Percentiles rank a stretch among this genome's conserved stretches.
Conservation (phyloP, 1,140 invertebrate genomes). For the Sitophilus oryzae region DNA sequence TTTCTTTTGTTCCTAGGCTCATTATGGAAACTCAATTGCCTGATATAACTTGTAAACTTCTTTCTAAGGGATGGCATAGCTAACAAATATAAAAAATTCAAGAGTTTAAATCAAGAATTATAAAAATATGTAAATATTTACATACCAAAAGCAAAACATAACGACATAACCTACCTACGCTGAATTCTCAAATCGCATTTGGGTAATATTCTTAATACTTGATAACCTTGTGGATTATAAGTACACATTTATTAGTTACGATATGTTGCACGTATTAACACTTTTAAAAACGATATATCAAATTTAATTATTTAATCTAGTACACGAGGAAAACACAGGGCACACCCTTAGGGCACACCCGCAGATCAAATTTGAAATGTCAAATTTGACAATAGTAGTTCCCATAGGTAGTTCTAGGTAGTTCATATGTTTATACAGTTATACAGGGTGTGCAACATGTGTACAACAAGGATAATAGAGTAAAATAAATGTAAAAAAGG, state of each 20-base stretch:
- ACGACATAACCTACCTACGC: conserved; percentile 17
- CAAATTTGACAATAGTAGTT: no score
- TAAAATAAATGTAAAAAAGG: no score
- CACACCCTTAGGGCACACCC: no score
- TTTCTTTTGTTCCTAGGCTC: conserved; percentile 50
- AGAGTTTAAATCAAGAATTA: not conserved
- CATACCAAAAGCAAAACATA: conserved; percentile 8
- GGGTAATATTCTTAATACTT: not conserved
- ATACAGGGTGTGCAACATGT: no score
- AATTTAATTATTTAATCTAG: no score
- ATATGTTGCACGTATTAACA: no score
- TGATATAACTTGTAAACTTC: conserved; percentile 67
- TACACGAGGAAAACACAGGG: no score
- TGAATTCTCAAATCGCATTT: not conserved
- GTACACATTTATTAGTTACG: not conserved
- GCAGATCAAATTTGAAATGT: no score
- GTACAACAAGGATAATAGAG: no score
- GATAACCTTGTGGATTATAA: not conserved
- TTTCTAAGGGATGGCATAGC: conserved; percentile 66
- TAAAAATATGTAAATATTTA: conserved; percentile 12
- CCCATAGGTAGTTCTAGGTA: no score
- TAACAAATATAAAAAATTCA: conserved; percentile 4
- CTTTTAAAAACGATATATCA: no score
- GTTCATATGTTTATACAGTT: no score
- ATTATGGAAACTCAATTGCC: conserved; percentile 63